Conservation (phyloP, 2,113 vertebrate genomes). For the Lanius collurio region DNA sequence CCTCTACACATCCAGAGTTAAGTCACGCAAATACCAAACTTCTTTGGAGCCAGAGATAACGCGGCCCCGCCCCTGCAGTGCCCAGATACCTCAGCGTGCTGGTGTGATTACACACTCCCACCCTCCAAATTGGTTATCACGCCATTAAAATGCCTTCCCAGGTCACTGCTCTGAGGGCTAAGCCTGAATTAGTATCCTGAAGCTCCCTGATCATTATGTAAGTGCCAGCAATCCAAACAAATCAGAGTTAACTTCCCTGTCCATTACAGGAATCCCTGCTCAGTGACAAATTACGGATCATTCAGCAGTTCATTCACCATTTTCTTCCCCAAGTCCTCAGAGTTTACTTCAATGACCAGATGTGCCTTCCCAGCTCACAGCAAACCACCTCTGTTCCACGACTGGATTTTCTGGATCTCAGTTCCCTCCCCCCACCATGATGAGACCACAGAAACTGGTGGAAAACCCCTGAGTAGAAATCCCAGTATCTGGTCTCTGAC, state of each 20-base stretch:
- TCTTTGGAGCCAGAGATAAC: neutral
- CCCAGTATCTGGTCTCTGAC: rapidly evolving
- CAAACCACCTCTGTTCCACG: neutral
- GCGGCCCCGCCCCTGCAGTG: neutral
- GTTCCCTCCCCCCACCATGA: neutral
- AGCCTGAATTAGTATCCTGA: neutral
- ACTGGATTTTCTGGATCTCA: neutral
- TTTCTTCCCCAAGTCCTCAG: neutral
- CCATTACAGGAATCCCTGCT: neutral
- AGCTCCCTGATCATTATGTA: neutral
- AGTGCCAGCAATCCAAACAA: conserved; percentile 25
- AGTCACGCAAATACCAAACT: conserved; percentile 9
- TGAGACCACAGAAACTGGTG: rapidly evolving
- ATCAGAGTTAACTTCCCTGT: neutral
- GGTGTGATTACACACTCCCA: neutral
- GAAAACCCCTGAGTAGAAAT: neutral
- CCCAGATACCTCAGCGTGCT: neutral
- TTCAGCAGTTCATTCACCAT: neutral
- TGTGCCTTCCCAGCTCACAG: neutral
- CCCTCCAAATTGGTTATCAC: neutral
- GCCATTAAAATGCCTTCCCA: neutral
- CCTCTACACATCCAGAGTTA: neutral
- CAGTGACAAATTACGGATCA: neutral
- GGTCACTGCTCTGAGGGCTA: conserved; percentile 19
- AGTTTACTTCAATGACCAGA: neutral